These are phyloP conservation scores for Petrocephalus microphthalmus DNA, from an alignment of 2,113 vertebrate species.

Conservation along the genomic window DNA sequence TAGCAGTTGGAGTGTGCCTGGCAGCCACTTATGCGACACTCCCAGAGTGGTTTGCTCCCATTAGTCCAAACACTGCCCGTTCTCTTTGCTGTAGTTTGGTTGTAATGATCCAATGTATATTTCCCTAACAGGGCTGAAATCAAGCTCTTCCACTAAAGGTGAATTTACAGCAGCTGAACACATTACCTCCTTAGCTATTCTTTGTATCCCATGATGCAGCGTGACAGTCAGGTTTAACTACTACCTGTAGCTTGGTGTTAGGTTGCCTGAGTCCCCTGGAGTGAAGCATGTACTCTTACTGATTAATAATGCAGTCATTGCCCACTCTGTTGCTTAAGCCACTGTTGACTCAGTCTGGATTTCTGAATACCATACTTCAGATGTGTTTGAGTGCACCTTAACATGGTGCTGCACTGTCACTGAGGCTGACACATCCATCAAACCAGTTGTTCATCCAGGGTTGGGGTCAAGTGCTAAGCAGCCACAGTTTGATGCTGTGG, in stretches of 20 bases:
- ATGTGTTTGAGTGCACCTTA: not conserved
- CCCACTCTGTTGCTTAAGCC: not conserved
- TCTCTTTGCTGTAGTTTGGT: constrained; percentile 8
- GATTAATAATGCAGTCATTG: not conserved
- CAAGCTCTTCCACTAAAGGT: not conserved
- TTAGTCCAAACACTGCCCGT: not conserved
- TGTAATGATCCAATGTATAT: no score
- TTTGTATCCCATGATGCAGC: not conserved
- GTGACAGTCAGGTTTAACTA: not conserved
- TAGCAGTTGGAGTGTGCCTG: not conserved
- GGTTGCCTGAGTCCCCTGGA: not conserved
- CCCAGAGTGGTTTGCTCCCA: not conserved
- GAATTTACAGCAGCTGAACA: not conserved
- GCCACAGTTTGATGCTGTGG: constrained; percentile 16
- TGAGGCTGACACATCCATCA: constrained; percentile 28
- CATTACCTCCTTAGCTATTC: not conserved
- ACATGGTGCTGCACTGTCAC: constrained; percentile 12
- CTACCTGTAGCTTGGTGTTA: not conserved
- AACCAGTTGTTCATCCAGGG: constrained; percentile 32
- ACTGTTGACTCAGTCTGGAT: not conserved
- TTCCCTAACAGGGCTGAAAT: not conserved
- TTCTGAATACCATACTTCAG: not conserved
- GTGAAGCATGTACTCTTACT: not conserved
- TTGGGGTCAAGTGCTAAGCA: constrained; percentile 22
- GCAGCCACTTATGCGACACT: not conserved